Percentiles rank a stretch among this genome's conserved stretches.
phyloP scores from a whole-genome alignment of 2,888 invertebrate genomes.

The Drosophila monieri region DNA sequence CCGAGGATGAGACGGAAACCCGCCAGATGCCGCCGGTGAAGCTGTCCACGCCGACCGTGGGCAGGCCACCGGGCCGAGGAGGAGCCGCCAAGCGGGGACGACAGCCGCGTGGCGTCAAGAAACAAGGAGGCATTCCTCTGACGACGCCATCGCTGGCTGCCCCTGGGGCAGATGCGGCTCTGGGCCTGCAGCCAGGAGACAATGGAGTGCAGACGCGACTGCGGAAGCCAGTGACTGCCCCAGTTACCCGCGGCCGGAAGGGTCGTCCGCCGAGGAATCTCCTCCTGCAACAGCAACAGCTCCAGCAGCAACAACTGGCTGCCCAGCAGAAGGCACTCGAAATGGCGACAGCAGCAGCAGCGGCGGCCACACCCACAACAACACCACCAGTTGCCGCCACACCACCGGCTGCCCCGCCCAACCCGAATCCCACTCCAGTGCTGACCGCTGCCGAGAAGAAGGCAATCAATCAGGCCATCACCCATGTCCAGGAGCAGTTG shows the following conservation, averaged over 20 bases:
- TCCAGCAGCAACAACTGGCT: constrained; percentile 67
- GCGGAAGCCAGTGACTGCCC: constrained; percentile 80
- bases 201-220: constrained; percentile 86
- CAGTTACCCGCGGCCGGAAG: constrained; percentile 82
- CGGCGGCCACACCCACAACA: too few species aligned
- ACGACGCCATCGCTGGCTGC: constrained; percentile 33
- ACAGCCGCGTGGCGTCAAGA: constrained; percentile 81
- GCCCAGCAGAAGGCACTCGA: constrained; percentile 37
- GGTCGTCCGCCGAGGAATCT: constrained; percentile 84
- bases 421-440: constrained; percentile 35
- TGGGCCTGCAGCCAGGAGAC: constrained; percentile 56
- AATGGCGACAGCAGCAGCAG: constrained; percentile 16
- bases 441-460: constrained; percentile 82
- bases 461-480: constrained; percentile 67
- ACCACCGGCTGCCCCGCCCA: not conserved
- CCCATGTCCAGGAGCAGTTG: constrained; percentile 44
- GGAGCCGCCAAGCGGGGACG: constrained; percentile 76
- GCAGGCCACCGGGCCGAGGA: constrained; percentile 74
- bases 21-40: constrained; percentile 51
- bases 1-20: constrained; percentile 82
- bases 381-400: constrained; percentile 15
- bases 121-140: constrained; percentile 54
- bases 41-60: constrained; percentile 53
- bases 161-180: constrained; percentile 18
- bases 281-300: constrained; percentile 78